A percentile compares a stretch with the other conserved stretches of the same genome.
Conservation (phyloP, 2,797 vertebrate species). For the Vipera latastei region DNA sequence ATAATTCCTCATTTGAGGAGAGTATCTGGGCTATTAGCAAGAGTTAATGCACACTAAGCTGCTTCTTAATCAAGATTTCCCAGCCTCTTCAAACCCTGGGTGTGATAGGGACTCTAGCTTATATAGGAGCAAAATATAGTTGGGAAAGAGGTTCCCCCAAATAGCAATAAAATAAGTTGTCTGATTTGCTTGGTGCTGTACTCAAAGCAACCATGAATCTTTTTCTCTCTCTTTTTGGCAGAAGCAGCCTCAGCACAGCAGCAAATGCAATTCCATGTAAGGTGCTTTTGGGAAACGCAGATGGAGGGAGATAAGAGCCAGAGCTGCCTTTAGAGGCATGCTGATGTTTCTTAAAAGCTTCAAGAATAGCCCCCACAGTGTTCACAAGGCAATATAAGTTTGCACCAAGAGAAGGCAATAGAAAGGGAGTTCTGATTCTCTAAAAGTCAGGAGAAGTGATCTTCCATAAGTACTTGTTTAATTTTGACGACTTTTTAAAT, state of each 20-base stretch:
- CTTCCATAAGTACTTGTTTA: background rate
- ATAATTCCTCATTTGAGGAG: background rate
- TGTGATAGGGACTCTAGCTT: background rate
- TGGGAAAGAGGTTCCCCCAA: background rate
- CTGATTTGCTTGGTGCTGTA: background rate
- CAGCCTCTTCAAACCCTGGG: background rate
- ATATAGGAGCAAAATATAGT: background rate
- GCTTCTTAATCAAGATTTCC: background rate
- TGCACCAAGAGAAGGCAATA: background rate
- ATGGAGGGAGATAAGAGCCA: background rate
- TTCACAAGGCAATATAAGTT: background rate
- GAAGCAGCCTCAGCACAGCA: background rate
- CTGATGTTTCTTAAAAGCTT: background rate
- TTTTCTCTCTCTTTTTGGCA: background rate
- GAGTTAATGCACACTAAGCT: background rate
- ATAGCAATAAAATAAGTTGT: background rate
- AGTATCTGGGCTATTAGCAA: background rate
- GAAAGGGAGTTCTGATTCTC: background rate
- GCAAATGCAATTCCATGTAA: background rate
- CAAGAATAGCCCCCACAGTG: background rate
- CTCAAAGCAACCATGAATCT: background rate
- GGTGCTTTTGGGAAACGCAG: background rate
- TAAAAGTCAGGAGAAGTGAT: background rate
- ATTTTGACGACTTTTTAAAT: background rate
- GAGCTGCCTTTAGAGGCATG: background rate